Conservation (phyloP, 1,140 invertebrate genomes). For the Ostrea edulis region DNA sequence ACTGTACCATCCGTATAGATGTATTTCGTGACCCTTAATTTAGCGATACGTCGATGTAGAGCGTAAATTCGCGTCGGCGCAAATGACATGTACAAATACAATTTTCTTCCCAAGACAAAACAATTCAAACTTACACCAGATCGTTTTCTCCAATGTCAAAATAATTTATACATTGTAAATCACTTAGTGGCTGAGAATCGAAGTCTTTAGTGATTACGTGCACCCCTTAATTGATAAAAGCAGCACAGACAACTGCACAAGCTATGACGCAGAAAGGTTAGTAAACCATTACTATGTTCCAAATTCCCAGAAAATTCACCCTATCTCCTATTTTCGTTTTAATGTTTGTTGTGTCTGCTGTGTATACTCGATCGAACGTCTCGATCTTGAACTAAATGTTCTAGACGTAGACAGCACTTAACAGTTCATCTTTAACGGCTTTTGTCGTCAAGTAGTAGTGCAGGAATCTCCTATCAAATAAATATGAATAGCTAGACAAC, state of each 20-base stretch:
- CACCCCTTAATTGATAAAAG: neutral
- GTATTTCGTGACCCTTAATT: no score
- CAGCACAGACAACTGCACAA: neutral
- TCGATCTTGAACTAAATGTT: neutral
- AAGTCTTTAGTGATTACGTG: neutral
- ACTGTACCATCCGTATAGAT: no score
- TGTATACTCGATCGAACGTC: neutral
- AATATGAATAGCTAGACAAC: no score
- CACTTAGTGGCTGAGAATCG: neutral
- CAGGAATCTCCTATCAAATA: no score
- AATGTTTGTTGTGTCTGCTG: constrained; percentile 8
- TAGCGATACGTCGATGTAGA: no score
- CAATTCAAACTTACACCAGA: no score
- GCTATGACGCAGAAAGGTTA: neutral
- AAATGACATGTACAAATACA: no score
- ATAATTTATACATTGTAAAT: no score
- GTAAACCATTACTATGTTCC: neutral
- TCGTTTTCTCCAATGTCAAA: no score
- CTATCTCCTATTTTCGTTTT: neutral
- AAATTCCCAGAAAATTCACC: neutral
- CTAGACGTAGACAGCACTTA: neutral
- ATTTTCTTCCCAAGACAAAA: no score
- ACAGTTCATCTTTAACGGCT: neutral
- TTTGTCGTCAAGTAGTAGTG: neutral
- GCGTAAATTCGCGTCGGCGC: no score